phyloP scores from a whole-genome alignment of 1,140 invertebrate genomes.

The Oreohelix idahoensis region DNA sequence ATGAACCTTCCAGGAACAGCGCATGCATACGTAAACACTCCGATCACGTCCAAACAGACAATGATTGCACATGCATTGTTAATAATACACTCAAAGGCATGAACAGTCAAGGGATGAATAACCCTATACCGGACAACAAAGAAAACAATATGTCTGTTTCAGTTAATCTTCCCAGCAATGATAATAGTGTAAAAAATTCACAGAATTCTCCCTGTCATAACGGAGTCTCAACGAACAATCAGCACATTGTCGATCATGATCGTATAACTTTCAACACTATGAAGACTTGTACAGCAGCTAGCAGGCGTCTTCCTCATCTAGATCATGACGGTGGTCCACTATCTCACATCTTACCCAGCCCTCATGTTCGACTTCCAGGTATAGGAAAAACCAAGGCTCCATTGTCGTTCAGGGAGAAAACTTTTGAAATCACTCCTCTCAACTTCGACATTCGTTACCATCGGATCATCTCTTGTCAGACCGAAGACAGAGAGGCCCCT shows the following conservation, averaged over 20 bases:
- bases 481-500: conserved; percentile 44
- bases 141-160: not conserved
- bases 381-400: conserved; percentile 36
- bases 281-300: not conserved
- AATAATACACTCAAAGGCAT: not conserved
- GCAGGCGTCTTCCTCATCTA: conserved; percentile 4
- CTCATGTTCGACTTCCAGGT: conserved; percentile 40
- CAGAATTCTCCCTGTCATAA: not conserved
- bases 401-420: conserved; percentile 47
- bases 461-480: conserved; percentile 49
- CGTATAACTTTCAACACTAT: not conserved
- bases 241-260: not conserved
- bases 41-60: not conserved
- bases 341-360: not conserved
- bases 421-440: conserved; percentile 58
- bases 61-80: not conserved
- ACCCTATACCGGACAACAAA: not conserved
- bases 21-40: not conserved
- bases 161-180: not conserved
- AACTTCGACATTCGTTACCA: conserved; percentile 59
- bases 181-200: not conserved
- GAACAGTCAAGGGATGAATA: not conserved
- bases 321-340: not conserved
- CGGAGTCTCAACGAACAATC: not conserved
- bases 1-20: not conserved